phyloP scores from a whole-genome alignment of 2,888 invertebrate genomes.

The Lampropteryx suffumata region DNA sequence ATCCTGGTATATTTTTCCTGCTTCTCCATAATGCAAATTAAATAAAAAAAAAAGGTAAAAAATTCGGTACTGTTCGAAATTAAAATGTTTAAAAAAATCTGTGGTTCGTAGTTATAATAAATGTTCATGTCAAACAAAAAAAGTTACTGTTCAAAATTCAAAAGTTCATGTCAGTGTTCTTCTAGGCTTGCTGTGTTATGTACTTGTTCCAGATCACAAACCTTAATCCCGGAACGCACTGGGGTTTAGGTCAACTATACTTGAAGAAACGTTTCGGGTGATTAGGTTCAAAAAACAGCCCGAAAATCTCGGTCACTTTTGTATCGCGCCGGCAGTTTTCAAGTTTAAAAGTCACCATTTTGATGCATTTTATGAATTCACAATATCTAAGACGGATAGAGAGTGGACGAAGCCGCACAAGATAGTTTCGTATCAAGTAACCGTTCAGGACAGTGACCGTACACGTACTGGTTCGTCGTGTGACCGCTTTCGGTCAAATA shows the following conservation, averaged over 20 bases:
- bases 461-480: constrained; percentile 36
- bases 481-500: constrained; percentile 3
- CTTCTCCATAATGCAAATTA: constrained; percentile 50
- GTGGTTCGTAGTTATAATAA: constrained; percentile 16
- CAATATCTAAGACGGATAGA: constrained; percentile 15
- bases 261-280: constrained; percentile 78
- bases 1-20: constrained; percentile 60
- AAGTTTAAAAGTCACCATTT: constrained; percentile 70
- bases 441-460: constrained; percentile 41
- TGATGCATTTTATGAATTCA: constrained; percentile 63
- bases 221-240: constrained; percentile 53
- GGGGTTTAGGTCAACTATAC: constrained; percentile 73
- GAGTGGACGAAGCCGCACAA: constrained; percentile 41
- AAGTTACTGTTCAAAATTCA: constrained; percentile 12
- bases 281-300: constrained; percentile 71
- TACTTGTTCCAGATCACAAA: constrained; percentile 54
- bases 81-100: constrained; percentile 18
- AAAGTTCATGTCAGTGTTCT: constrained; percentile 24
- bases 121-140: constrained; percentile 16
- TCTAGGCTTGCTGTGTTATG: constrained; percentile 29
- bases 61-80: too few relatives aligned
- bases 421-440: constrained; percentile 22
- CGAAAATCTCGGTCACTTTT: constrained; percentile 64
- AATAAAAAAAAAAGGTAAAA: constrained; percentile 5
- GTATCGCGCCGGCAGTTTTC: constrained; percentile 64